Evolutionary conservation across 2,113 vertebrate genomes (phyloP), one percentile per base, ranked within the genome.

Genomic region (Perca fluviatilis): DNA sequence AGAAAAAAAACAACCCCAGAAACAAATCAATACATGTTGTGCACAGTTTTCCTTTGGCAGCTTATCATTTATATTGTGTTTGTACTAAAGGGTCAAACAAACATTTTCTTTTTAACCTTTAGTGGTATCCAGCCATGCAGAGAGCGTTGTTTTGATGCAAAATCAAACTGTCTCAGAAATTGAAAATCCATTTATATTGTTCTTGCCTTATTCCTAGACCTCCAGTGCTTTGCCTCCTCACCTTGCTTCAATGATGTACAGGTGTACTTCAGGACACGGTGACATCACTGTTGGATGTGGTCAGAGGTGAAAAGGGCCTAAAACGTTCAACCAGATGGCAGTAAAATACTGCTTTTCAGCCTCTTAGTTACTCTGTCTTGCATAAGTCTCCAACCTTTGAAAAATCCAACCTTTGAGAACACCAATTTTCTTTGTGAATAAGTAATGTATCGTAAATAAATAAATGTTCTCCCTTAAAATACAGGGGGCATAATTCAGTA

Each of bases 41-140:
- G n/a, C 21, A 56, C 7, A 33, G 13, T 74, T 57, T 78, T 73
- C 6, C 5, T 54, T 30, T 33, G 11, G 27, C 21, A 72, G 40
- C 5, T 13, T 16, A 8, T 64, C 21, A 33, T 57, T 10, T 23
- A 15, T 56, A 11, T 30, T 33, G 53, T 75, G 49, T 60, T 10
- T 60, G 14, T 54, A 56, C 43, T 46, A 46, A 74, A 81, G 23
- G 63, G 13, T 61, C n/a, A 40, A 77, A 53, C 11, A 53, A 21
- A 54, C 18, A n/a, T n/a, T 54, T 50, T 50, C 15, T 50, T 50
- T 23, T 14, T 9, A 21, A 53, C 19, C 19, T 53, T 19, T 53
- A 9, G 51, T 53, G 19, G 51, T 54, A 23, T 54, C 21, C n/a
- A n/a, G 21, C 23, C 30, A 61, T 43, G 40, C 40, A 43, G 40